Percentiles rank a stretch among this genome's conserved stretches.
Evolutionary conservation across 1,140 invertebrate species (phyloP).

Genomic region (Drosophila setifemur): DNA sequence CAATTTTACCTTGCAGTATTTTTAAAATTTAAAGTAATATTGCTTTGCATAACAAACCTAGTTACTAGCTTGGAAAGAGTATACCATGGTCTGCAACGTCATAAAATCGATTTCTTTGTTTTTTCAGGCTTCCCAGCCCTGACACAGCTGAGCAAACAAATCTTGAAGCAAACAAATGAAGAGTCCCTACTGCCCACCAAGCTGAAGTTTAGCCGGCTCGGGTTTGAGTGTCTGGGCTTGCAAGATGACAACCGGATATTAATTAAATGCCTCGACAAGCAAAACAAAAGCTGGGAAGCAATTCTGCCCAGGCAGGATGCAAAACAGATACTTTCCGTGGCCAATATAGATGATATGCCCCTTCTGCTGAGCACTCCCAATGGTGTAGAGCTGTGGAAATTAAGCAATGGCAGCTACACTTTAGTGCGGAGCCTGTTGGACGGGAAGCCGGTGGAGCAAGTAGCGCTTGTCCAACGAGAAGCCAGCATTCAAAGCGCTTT

Average conservation of each 20-base stretch:
- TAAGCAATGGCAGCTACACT: background rate
- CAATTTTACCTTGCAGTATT: too few relatives aligned
- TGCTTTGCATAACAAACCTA: background rate
- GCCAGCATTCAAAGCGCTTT: slow-evolving; percentile 13
- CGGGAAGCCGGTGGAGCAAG: slow-evolving; percentile 24
- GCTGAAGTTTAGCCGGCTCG: slow-evolving; percentile 7
- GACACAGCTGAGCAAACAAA: background rate
- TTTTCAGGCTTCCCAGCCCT: slow-evolving; percentile 14
- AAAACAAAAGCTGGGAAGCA: background rate
- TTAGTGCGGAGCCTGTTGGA: slow-evolving; percentile 13
- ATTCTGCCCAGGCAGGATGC: slow-evolving; percentile 12
- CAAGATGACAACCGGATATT: slow-evolving; percentile 7
- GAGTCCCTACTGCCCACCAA: background rate
- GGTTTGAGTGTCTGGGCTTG: slow-evolving; percentile 26
- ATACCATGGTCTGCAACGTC: background rate
- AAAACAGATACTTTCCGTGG: slow-evolving; percentile 46
- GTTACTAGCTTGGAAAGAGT: background rate
- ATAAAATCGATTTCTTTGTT: background rate
- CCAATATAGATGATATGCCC: background rate
- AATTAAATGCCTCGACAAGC: slow-evolving; percentile 27
- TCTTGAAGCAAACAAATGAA: background rate
- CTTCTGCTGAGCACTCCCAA: slow-evolving; percentile 22
- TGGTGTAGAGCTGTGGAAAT: slow-evolving; percentile 50
- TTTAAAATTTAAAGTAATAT: background rate
- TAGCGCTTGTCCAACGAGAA: slow-evolving; percentile 4